Evolutionary conservation across 1,140 invertebrate genomes (phyloP), one percentile per base, ranked within the genome.

Genomic region (Trachelipus rathkii): DNA sequence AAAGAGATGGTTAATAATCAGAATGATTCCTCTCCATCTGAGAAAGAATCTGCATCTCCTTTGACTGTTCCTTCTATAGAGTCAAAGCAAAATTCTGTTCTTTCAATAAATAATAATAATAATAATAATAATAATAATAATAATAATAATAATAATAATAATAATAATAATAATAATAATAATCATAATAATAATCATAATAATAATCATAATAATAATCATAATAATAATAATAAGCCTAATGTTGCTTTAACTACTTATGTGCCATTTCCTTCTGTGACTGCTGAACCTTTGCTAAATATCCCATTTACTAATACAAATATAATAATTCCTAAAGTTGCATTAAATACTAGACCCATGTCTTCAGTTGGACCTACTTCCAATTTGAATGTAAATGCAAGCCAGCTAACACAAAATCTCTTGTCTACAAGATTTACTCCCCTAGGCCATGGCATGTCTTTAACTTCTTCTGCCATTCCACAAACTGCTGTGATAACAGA

Each of bases 401-500:
- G 24, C 24, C 73, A 75, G 50, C 67, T 75, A 19, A 46, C 33
- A 15, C 21, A 44, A 23, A 60, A 75, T 75, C n/a, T 75, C 13
- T 19, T 75, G 24, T 68, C 73, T n/a, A 19, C 73, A 23, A 66
- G 13, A 19, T n/a, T 67, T 44, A 44, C 73, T 13, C n/a, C 19
- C 44, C 21, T 67, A 15, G 68, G 53, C 19, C 45, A 68, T 44
- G 68, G 60, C 43, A 68, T 44, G 43, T 21, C 23, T 19, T 10
- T 44, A 68, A 44, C 53, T 10, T 60, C 60, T 21, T 53, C 77
- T 23, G 45, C 76, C n/a, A 69, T 77, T n/a, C 74, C 79, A 19
- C 50, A 75, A 13, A 44, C 74, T 13, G 73, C 71, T 73, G n/a
- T 53, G 10, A 60, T 73, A 21, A 43, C 73, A 19, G 71, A 73